Evolutionary conservation across 2,113 vertebrate species (phyloP).

Genomic region (Xenotilapia caudafasciata): DNA sequence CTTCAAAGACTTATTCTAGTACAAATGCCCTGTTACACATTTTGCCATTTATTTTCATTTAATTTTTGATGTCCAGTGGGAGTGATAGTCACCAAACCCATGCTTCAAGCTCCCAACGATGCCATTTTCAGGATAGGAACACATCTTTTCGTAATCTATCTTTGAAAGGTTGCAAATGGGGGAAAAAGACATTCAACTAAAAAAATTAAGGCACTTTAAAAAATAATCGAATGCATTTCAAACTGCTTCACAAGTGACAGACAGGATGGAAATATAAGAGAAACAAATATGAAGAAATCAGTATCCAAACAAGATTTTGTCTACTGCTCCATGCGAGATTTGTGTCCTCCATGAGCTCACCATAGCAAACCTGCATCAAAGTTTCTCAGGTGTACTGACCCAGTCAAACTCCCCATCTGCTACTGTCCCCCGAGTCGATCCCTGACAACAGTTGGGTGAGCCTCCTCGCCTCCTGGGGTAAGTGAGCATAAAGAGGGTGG

Average conservation of each 20-base stretch:
- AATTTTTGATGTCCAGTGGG: background rate
- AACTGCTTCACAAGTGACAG: background rate
- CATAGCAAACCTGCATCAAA: background rate
- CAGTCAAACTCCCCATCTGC: background rate
- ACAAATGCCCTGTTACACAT: background rate
- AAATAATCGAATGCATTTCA: background rate
- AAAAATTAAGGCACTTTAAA: background rate
- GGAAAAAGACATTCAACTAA: background rate
- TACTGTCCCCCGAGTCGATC: background rate
- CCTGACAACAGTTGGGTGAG: background rate
- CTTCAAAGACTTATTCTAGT: conserved; percentile 13
- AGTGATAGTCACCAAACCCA: background rate
- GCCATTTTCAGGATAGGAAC: background rate
- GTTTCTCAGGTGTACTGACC: background rate
- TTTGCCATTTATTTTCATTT: background rate
- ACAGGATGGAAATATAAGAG: background rate
- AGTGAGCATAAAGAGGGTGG: background rate
- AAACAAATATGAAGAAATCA: background rate
- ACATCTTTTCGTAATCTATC: background rate
- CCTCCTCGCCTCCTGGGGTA: background rate
- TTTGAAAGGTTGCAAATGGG: background rate
- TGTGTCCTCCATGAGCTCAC: background rate
- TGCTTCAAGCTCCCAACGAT: background rate
- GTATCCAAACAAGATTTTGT: background rate
- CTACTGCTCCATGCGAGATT: background rate